Percentiles rank a stretch among this genome's conserved stretches.
phyloP scores from a whole-genome alignment of 2,888 invertebrate genomes.

The Xestia ashworthii region DNA sequence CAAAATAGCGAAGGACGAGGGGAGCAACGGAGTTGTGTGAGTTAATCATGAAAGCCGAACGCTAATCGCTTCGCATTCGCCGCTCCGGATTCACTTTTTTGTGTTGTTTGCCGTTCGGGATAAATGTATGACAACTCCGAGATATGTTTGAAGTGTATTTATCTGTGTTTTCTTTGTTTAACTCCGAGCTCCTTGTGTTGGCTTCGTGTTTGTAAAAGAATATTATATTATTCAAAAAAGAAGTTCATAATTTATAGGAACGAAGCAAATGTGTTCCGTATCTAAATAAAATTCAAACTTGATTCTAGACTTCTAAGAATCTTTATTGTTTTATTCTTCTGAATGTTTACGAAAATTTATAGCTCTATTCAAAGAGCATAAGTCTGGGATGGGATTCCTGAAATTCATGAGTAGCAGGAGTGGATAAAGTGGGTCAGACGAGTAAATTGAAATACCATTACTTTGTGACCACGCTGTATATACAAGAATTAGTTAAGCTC shows the following conservation, averaged over 20 bases:
- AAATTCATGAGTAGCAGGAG: constrained; percentile 28
- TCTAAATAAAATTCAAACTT: constrained; percentile 46
- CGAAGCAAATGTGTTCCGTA: constrained; percentile 38
- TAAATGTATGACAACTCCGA: constrained; percentile 70
- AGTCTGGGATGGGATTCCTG: constrained; percentile 6
- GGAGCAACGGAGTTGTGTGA: constrained; percentile 73
- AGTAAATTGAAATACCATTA: constrained; percentile 29
- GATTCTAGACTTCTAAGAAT: constrained; percentile 34
- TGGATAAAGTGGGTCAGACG: constrained; percentile 27
- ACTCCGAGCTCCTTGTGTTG: constrained; percentile 38
- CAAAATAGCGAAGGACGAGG: constrained; percentile 68
- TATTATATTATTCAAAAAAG: constrained; percentile 37
- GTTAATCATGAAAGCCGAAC: constrained; percentile 83
- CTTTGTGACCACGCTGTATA: constrained; percentile 17
- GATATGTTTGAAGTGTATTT: constrained; percentile 71
- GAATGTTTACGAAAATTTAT: constrained; percentile 25
- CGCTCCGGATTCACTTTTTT: constrained; percentile 73
- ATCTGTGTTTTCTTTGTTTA: constrained; percentile 61
- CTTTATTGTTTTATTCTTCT: constrained; percentile 22
- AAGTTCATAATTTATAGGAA: constrained; percentile 38
- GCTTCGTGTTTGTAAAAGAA: constrained; percentile 37
- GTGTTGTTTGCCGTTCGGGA: constrained; percentile 73
- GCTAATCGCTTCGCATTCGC: constrained; percentile 75
- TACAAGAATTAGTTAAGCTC: constrained; percentile 12
- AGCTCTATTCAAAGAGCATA: constrained; percentile 27